Evolutionary conservation across 1,140 invertebrate genomes (phyloP).

Genomic region (Octopus bimaculoides): DNA sequence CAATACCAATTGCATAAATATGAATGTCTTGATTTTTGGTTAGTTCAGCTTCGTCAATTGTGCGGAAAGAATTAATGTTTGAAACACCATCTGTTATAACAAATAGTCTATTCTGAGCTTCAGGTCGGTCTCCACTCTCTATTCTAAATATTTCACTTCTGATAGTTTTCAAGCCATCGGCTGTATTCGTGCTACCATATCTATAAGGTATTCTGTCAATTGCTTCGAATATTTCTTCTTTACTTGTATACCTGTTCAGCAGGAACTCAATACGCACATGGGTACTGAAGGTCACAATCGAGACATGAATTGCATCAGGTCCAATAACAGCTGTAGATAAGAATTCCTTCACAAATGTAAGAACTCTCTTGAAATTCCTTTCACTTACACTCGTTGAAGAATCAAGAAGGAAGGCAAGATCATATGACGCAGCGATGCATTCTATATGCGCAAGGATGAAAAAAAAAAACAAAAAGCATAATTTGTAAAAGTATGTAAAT

Average conservation of each 20-base stretch:
- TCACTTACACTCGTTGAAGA: slow-evolving; percentile 37
- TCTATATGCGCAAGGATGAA: not conserved
- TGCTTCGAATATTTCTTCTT: slow-evolving; percentile 23
- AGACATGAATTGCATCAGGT: slow-evolving; percentile 31
- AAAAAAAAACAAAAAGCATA: not conserved
- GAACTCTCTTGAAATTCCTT: slow-evolving; percentile 34
- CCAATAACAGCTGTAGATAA: slow-evolving; percentile 36
- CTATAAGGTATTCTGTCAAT: slow-evolving; percentile 33
- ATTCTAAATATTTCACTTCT: slow-evolving; percentile 22
- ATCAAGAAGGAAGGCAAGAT: slow-evolving; percentile 44
- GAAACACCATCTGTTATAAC: slow-evolving; percentile 39
- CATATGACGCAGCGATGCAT: not conserved
- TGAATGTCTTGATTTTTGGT: slow-evolving; percentile 27
- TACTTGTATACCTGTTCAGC: slow-evolving; percentile 29
- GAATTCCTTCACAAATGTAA: slow-evolving; percentile 33
- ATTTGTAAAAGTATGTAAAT: no score
- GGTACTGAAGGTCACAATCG: slow-evolving; percentile 36
- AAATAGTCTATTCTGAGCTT: slow-evolving; percentile 32
- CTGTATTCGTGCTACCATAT: slow-evolving; percentile 38
- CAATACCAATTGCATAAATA: slow-evolving; percentile 38
- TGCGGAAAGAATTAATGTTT: slow-evolving; percentile 34
- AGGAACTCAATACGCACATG: slow-evolving; percentile 28
- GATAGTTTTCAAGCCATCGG: slow-evolving; percentile 27
- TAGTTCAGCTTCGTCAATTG: slow-evolving; percentile 31
- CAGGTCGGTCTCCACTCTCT: slow-evolving; percentile 25